These are phyloP conservation scores for Andrena cerasifolii DNA, from an alignment of 1,140 invertebrate genomes.

Conservation along the genomic window DNA sequence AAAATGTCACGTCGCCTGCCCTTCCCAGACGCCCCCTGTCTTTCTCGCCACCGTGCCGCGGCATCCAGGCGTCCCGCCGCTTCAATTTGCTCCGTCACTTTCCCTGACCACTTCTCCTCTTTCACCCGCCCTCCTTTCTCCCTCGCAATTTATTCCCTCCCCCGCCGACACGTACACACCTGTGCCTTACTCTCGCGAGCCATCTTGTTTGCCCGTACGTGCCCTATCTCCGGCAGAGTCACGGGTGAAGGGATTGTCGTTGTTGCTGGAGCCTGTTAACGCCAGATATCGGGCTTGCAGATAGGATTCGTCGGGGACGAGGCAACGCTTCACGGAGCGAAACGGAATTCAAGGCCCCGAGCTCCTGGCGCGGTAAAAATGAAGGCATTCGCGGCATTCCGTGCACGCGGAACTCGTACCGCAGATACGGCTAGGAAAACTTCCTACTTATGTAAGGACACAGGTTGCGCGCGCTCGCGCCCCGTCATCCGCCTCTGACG, in stretches of 20 bases:
- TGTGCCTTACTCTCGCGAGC: not conserved
- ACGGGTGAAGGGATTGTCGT: not conserved
- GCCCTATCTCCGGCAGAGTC: not conserved
- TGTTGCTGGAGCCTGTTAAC: slow-evolving; percentile 9
- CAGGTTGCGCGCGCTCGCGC: not conserved
- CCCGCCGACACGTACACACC: not conserved
- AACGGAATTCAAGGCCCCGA: slow-evolving; percentile 9
- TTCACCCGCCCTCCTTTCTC: too few species aligned
- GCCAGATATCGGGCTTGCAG: not conserved
- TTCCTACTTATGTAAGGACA: not conserved
- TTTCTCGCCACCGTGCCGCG: not conserved
- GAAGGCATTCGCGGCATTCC: not conserved
- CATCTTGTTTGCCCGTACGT: not conserved
- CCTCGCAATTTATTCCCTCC: slow-evolving; percentile 4
- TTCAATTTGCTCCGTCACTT: slow-evolving; percentile 19
- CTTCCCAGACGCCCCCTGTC: too few species aligned
- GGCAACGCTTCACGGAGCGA: not conserved
- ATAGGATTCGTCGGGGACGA: not conserved
- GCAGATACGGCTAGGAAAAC: not conserved
- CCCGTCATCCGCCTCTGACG: not conserved
- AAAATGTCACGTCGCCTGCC: slow-evolving; percentile 61
- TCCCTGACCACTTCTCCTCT: not conserved
- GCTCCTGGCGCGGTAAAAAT: not conserved
- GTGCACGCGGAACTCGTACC: slow-evolving; percentile 2
- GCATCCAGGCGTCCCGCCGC: slow-evolving; percentile 1